phyloP scores from a whole-genome alignment of 2,113 vertebrate species.

The Solenodon paradoxus region DNA sequence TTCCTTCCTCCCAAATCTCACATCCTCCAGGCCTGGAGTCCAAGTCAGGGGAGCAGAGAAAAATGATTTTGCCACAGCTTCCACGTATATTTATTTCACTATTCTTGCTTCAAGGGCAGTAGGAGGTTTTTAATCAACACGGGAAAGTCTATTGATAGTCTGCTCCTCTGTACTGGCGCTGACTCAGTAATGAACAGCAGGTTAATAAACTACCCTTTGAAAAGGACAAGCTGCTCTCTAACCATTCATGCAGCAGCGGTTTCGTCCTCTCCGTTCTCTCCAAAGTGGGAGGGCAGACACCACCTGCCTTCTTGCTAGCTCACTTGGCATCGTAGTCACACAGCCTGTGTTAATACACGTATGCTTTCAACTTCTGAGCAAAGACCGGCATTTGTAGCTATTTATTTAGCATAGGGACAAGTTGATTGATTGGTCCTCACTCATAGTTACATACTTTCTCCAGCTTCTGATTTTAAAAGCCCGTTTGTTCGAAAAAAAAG shows the following conservation, averaged over 20 bases:
- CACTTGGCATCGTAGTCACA: background rate
- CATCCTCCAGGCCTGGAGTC: background rate
- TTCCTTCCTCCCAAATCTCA: background rate
- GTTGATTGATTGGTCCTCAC: background rate
- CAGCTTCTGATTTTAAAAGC: background rate
- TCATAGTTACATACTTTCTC: background rate
- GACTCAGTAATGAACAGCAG: background rate
- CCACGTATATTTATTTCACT: background rate
- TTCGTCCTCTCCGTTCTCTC: background rate
- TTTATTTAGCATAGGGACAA: background rate
- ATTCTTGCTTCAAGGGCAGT: background rate
- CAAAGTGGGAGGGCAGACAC: background rate
- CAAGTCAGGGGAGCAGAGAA: background rate
- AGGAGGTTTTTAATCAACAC: background rate
- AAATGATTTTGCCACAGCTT: background rate
- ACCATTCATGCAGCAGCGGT: background rate
- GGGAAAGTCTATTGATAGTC: background rate
- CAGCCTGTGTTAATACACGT: background rate
- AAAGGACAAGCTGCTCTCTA: background rate
- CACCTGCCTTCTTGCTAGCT: background rate
- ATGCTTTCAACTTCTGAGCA: background rate
- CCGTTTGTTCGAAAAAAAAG: background rate
- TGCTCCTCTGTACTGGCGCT: background rate
- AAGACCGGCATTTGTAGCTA: background rate
- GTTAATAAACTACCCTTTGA: background rate